Percentiles rank a stretch among this genome's conserved stretches.
phyloP scores from a whole-genome alignment of 2,888 invertebrate genomes.

The Lucinisca nassula region DNA sequence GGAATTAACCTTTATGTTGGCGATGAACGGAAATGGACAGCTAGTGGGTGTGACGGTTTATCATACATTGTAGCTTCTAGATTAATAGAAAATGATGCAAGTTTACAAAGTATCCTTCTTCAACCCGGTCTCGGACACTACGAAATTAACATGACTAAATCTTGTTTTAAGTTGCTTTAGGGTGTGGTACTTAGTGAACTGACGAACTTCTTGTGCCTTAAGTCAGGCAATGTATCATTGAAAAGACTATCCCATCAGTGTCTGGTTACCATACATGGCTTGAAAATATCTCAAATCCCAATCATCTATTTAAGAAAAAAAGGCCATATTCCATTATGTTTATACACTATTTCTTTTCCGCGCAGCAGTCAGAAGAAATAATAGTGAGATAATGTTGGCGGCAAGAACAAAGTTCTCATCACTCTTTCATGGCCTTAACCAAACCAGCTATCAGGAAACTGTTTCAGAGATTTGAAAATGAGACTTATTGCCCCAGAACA shows the following conservation, averaged over 20 bases:
- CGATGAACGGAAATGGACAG: neutral
- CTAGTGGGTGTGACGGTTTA: slow-evolving; percentile 14
- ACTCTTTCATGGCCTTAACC: slow-evolving; percentile 15
- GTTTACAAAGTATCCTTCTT: neutral
- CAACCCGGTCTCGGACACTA: slow-evolving; percentile 24
- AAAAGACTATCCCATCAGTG: neutral
- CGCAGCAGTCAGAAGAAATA: neutral
- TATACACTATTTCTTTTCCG: slow-evolving; percentile 6
- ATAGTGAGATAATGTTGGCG: neutral
- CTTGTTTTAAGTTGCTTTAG: slow-evolving; percentile 21
- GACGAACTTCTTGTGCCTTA: slow-evolving; percentile 4
- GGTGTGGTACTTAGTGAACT: neutral
- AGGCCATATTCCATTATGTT: neutral
- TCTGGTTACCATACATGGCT: neutral
- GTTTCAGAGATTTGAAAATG: slow-evolving; percentile 21
- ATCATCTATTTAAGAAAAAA: slow-evolving; percentile 34
- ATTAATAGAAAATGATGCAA: neutral
- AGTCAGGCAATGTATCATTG: neutral
- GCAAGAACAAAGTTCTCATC: neutral
- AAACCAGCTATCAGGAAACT: slow-evolving; percentile 11
- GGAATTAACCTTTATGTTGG: neutral
- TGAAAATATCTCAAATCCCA: slow-evolving; percentile 10
- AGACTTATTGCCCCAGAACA: slow-evolving; percentile 13
- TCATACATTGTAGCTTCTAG: neutral
- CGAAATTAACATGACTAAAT: slow-evolving; percentile 21